Conservation (phyloP, 2,888 invertebrate species). For the Microplitis deprimator region DNA sequence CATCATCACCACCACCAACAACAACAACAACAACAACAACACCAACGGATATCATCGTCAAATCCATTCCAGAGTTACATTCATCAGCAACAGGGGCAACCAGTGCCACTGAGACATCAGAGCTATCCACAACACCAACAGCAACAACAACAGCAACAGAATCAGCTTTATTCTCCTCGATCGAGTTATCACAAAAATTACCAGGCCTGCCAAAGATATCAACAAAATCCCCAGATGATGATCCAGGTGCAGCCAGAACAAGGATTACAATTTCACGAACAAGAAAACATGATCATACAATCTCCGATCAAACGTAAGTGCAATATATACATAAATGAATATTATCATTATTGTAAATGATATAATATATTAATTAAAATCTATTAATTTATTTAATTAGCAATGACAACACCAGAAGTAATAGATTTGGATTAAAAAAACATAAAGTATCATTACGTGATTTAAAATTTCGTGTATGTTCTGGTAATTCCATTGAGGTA, state of each 20-base stretch:
- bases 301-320: not conserved
- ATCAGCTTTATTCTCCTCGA: not conserved
- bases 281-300: not conserved
- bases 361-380: not conserved
- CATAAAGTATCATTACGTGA: constrained; percentile 58
- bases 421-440: constrained; percentile 66
- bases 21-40: not conserved
- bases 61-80: not conserved
- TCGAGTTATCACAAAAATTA: not conserved
- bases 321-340: constrained; percentile 10
- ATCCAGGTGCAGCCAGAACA: not conserved
- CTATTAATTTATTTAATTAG: constrained; percentile 22
- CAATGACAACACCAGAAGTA: constrained; percentile 50
- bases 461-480: constrained; percentile 61
- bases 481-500: constrained; percentile 60
- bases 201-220: not conserved
- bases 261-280: not conserved
- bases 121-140: not conserved
- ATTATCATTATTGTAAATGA: not conserved
- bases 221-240: not conserved
- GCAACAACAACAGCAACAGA: not conserved
- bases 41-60: not conserved
- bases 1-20: not conserved
- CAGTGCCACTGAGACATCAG: not conserved
- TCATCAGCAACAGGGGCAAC: not conserved